phyloP scores from a whole-genome alignment of 2,797 vertebrate genomes.

The Numenius phaeopus region DNA sequence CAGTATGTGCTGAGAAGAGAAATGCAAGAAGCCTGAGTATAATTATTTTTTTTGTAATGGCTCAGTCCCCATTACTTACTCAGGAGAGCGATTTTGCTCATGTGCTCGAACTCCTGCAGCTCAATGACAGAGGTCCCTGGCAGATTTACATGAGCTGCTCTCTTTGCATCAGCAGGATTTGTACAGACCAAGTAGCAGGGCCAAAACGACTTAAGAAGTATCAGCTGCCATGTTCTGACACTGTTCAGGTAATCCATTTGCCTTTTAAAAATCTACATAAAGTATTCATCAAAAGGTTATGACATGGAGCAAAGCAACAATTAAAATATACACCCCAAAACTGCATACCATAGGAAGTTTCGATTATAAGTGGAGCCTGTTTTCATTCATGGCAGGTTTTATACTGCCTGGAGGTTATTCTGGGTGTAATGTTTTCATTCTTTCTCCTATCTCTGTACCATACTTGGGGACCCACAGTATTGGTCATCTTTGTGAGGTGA shows the following conservation, averaged over 20 bases:
- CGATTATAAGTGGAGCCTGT: not conserved
- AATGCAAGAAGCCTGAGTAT: not conserved
- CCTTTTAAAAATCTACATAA: not conserved
- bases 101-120: not conserved
- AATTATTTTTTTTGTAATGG: not conserved
- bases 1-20: not conserved
- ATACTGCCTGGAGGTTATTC: not conserved
- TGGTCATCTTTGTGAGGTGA: not conserved
- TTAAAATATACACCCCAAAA: not conserved
- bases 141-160: not conserved
- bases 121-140: not conserved
- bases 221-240: not conserved
- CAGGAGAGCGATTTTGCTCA: not conserved
- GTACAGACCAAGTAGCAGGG: not conserved
- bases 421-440: not conserved
- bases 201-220: not conserved
- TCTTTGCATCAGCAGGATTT: not conserved
- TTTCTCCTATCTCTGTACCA: not conserved
- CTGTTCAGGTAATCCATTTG: not conserved
- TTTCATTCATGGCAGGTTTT: not conserved
- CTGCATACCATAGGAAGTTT: not conserved
- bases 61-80: not conserved
- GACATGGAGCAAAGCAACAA: not conserved
- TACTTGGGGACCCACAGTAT: not conserved
- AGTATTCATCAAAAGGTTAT: not conserved